Evolutionary conservation across 2,888 invertebrate species (phyloP).

Genomic region (Euplagia quadripunctaria): DNA sequence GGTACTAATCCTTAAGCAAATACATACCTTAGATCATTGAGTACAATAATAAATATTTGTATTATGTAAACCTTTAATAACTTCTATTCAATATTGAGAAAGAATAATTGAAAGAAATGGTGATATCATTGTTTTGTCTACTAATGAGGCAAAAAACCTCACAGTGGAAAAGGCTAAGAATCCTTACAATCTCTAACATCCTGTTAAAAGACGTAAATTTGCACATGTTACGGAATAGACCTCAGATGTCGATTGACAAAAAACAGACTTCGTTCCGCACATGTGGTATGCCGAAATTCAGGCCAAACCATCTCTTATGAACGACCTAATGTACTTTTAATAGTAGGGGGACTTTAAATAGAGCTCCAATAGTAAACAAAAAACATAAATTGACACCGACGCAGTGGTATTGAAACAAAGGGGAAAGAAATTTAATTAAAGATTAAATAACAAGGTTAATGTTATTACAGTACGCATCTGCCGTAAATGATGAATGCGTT

Average conservation of each 20-base stretch:
- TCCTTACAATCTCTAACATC: slow-evolving; percentile 66
- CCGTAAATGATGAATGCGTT: slow-evolving; percentile 80
- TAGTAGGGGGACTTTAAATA: slow-evolving; percentile 49
- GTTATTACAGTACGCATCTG: slow-evolving; percentile 82
- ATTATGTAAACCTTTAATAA: slow-evolving; percentile 31
- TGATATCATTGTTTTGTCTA: slow-evolving; percentile 18
- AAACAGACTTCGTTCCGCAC: slow-evolving; percentile 75
- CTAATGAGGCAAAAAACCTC: slow-evolving; percentile 36
- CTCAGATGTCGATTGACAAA: slow-evolving; percentile 81
- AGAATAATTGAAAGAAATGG: background rate
- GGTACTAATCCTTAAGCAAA: slow-evolving; percentile 75
- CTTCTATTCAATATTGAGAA: slow-evolving; percentile 6
- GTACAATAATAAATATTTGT: slow-evolving; percentile 42
- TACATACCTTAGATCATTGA: slow-evolving; percentile 41
- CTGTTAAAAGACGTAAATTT: slow-evolving; percentile 68
- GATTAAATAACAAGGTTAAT: slow-evolving; percentile 74
- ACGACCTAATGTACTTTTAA: slow-evolving; percentile 48
- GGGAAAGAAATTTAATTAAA: slow-evolving; percentile 78
- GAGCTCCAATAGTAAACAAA: slow-evolving; percentile 53
- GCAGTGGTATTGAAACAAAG: slow-evolving; percentile 60
- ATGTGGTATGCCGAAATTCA: slow-evolving; percentile 71
- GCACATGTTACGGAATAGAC: slow-evolving; percentile 79
- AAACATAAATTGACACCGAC: slow-evolving; percentile 57
- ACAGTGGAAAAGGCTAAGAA: slow-evolving; percentile 54
- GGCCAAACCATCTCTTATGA: slow-evolving; percentile 65